Base-by-base conservation (phyloP, 2,113 vertebrate genomes). In the Axis porcinus region DNA sequence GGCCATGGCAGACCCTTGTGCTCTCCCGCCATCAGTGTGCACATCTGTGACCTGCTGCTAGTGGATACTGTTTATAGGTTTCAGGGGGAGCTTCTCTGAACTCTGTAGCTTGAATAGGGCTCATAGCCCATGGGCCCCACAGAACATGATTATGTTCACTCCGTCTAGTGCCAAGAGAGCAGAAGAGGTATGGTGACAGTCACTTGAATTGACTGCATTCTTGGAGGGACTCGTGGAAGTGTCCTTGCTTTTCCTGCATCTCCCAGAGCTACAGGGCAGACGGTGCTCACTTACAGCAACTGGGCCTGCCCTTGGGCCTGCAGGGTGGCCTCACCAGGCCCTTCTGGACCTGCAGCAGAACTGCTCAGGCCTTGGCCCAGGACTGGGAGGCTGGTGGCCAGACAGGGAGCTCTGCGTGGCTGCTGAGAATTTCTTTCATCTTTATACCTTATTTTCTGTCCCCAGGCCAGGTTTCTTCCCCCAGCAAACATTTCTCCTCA, bases 361-460 rank as follows among this genome's bases (percentile, higher is more conserved):
- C 76, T 57, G 50, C 57, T 45, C 21, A 21, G 55, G 43, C 92
- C 91, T 89, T n/a, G 5, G 90, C 84, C 17, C 5, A 15, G 50
- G 47, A 13, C 15, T 16, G 25, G 13, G 43, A 85, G 28, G 10
- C 91, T 55, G 2, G 12, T 7, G 40, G 79, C 64, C 45, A 64
- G 70, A 43, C 54, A 21, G 36, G 17, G 54, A 47, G 17, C 17
- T 15, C 55, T 64, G 40, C 2, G 3, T 76, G 21, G 19, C 85
- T 54, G 21, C 74, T 12, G 36, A 91, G 30, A 67, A 79, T 60
- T 4, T 9, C 45, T 88, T 94, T 96, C 86, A 81, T 87, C 67
- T 93, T 52, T 16, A 2, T 15, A 64, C 55, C 88, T 82, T 47
- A n/a, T 28, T 97, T 94, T 62, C 94, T 96, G 67, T 74, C 82